Percentiles rank a stretch among this genome's conserved stretches.
These are phyloP conservation scores for Urocitellus parryii DNA, from an alignment of 2,113 vertebrate species.

Conservation along the genomic window DNA sequence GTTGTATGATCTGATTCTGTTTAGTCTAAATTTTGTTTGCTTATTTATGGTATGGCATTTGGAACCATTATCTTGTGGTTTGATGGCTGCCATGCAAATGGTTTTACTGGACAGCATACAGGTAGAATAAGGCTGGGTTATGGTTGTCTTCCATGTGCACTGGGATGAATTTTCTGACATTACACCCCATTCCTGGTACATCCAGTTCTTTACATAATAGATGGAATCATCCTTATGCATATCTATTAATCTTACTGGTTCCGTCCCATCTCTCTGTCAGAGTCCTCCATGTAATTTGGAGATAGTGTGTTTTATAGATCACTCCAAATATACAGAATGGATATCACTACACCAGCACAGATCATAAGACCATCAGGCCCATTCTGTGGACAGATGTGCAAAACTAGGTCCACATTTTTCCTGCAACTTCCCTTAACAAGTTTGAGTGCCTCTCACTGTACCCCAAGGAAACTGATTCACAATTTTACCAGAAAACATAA, in stretches of 20 bases:
- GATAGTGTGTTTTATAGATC: background rate
- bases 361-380: background rate
- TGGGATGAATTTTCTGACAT: background rate
- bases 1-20: background rate
- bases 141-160: background rate
- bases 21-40: slow-evolving; percentile 9
- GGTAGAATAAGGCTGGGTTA: background rate
- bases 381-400: background rate
- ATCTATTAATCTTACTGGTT: background rate
- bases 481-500: background rate
- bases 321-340: background rate
- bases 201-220: background rate
- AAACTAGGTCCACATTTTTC: background rate
- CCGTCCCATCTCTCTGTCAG: background rate
- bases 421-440: background rate
- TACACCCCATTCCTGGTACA: background rate
- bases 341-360: background rate
- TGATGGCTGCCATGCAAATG: background rate
- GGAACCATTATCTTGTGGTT: background rate
- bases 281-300: background rate
- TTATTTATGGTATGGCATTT: background rate
- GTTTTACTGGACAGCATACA: background rate
- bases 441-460: background rate
- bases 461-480: background rate
- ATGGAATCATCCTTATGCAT: background rate